Evolutionary conservation across 2,113 vertebrate genomes (phyloP).

Genomic region (Paralichthys olivaceus): DNA sequence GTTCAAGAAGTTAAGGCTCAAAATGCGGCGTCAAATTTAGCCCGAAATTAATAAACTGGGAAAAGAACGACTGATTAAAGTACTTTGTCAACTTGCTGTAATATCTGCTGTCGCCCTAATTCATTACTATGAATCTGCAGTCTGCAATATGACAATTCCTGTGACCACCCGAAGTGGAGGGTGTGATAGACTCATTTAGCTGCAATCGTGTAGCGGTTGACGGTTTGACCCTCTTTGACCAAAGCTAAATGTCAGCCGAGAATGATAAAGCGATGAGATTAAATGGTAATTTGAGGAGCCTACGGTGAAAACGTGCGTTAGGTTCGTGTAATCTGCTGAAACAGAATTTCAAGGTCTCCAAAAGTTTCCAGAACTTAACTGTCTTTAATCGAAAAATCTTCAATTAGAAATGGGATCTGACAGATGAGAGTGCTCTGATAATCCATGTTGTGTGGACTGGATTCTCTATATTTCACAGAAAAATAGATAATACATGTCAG

Average conservation of each 20-base stretch:
- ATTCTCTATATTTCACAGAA: background rate
- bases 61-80: too few species aligned
- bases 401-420: background rate
- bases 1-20: conserved; percentile 2
- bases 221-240: too few species aligned
- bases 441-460: background rate
- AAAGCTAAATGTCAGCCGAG: too few species aligned
- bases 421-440: background rate
- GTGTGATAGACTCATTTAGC: background rate
- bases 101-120: too few species aligned
- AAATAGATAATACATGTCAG: background rate
- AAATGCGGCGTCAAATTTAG: background rate
- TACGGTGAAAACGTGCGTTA: too few species aligned
- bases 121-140: too few species aligned
- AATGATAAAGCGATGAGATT: too few species aligned
- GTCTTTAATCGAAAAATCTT: too few species aligned
- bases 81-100: too few species aligned
- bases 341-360: background rate
- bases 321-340: too few species aligned
- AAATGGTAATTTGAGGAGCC: too few species aligned
- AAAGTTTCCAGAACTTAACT: background rate
- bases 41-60: background rate
- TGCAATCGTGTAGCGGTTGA: background rate
- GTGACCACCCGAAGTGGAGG: background rate
- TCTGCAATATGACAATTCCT: too few species aligned